These are phyloP conservation scores for Hemibagrus wyckioides DNA, from an alignment of 2,113 vertebrate genomes.

Conservation along the genomic window DNA sequence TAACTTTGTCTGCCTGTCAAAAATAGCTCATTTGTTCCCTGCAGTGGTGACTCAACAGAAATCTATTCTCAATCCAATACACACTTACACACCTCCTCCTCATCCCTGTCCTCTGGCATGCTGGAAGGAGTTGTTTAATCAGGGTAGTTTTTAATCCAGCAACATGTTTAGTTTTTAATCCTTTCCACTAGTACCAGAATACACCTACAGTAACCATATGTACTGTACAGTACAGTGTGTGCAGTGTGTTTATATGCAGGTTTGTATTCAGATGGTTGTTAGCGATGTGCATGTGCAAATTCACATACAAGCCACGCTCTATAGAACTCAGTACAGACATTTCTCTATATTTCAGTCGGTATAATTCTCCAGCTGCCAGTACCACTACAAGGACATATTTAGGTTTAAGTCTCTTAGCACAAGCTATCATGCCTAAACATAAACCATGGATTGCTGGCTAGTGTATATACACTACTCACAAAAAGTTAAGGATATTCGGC, in stretches of 20 bases:
- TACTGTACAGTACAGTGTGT: background rate
- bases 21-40: constrained; percentile 40
- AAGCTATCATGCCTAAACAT: background rate
- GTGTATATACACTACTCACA: too few species aligned
- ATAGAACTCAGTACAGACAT: background rate
- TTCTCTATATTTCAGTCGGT: background rate
- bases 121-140: background rate
- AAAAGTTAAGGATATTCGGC: too few species aligned
- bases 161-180: background rate
- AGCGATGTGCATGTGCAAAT: background rate
- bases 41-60: constrained; percentile 45
- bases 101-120: background rate
- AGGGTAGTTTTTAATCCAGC: background rate
- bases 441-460: background rate
- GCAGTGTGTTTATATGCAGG: background rate
- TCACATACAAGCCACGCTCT: background rate
- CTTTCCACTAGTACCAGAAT: background rate
- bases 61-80: constrained; percentile 23
- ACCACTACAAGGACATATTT: background rate
- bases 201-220: too few species aligned
- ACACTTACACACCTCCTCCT: constrained; percentile 5
- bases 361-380: background rate
- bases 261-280: background rate
- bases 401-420: background rate
- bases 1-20: background rate